phyloP scores from a whole-genome alignment of 92 coral and sea anemone genomes.

The Siderastrea siderea region DNA sequence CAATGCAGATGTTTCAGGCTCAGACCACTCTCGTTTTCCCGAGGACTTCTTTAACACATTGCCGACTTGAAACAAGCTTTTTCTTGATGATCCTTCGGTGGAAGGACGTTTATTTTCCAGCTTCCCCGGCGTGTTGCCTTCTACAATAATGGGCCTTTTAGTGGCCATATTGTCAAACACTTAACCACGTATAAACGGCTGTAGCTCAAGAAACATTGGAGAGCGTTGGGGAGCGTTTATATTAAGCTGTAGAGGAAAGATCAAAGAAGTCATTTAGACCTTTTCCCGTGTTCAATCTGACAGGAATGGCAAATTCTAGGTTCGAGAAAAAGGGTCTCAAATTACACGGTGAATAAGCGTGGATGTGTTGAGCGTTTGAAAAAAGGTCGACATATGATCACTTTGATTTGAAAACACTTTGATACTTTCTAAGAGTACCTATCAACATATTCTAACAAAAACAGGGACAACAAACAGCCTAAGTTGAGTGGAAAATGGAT shows the following conservation, averaged over 20 bases:
- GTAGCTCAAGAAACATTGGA: slow-evolving; percentile 17
- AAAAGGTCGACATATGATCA: not conserved
- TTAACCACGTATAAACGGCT: too few relatives aligned
- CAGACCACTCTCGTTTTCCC: slow-evolving; percentile 38
- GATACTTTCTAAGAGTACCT: not conserved
- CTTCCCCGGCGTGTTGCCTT: slow-evolving; percentile 56
- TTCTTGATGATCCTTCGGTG: slow-evolving; percentile 19
- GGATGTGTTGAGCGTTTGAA: not conserved
- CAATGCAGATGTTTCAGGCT: slow-evolving; percentile 49
- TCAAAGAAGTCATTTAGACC: slow-evolving; percentile 18
- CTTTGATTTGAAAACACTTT: not conserved
- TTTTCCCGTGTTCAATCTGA: not conserved
- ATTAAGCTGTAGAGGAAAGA: not conserved
- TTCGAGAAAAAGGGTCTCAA: slow-evolving; percentile 32
- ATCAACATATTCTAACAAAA: not conserved
- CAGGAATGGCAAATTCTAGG: not conserved
- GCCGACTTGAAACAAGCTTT: slow-evolving; percentile 18
- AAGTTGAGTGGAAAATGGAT: not conserved
- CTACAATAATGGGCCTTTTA: slow-evolving; percentile 53
- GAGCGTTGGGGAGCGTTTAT: slow-evolving; percentile 69
- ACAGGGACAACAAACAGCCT: not conserved
- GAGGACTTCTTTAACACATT: not conserved
- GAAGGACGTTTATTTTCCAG: slow-evolving; percentile 23
- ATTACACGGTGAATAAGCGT: slow-evolving; percentile 43
- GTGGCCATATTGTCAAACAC: slow-evolving; percentile 54